Conservation (phyloP, 2,113 vertebrate genomes). For the Solenodon paradoxus region DNA sequence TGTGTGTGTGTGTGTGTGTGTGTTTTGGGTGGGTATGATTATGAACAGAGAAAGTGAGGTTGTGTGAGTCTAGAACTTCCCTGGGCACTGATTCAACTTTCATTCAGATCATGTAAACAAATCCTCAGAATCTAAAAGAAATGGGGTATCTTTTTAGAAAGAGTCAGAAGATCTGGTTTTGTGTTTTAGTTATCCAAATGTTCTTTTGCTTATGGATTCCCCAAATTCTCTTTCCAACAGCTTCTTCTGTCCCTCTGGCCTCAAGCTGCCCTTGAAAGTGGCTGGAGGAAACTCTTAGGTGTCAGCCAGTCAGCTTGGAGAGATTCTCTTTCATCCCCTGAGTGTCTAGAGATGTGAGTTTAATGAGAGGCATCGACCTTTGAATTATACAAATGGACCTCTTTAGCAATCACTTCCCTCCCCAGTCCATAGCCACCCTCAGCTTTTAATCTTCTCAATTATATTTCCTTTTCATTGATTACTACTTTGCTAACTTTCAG, state of each 20-base stretch:
- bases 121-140: background rate
- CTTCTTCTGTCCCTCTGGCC: slow-evolving; percentile 51
- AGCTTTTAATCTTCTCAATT: slow-evolving; percentile 81
- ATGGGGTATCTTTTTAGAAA: slow-evolving; percentile 27
- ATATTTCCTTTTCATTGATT: slow-evolving; percentile 80
- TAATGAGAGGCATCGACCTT: slow-evolving; percentile 79
- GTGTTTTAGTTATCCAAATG: slow-evolving; percentile 40
- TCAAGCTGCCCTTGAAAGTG: slow-evolving; percentile 59
- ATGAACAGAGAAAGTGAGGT: background rate
- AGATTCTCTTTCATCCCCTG: slow-evolving; percentile 74
- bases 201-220: slow-evolving; percentile 48
- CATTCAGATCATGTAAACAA: slow-evolving; percentile 28
- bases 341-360: slow-evolving; percentile 75
- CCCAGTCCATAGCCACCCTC: slow-evolving; percentile 69
- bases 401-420: slow-evolving; percentile 79
- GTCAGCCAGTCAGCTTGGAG: slow-evolving; percentile 61
- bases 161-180: slow-evolving; percentile 33
- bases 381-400: slow-evolving; percentile 80
- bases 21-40: background rate
- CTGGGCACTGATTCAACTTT: background rate
- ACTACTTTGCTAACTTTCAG: slow-evolving; percentile 77
- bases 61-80: background rate
- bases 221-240: slow-evolving; percentile 44
- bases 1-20: background rate
- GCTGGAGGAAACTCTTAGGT: slow-evolving; percentile 69